Base-by-base conservation (phyloP, 1,140 invertebrate genomes). In the Drosophila kepulauana region DNA sequence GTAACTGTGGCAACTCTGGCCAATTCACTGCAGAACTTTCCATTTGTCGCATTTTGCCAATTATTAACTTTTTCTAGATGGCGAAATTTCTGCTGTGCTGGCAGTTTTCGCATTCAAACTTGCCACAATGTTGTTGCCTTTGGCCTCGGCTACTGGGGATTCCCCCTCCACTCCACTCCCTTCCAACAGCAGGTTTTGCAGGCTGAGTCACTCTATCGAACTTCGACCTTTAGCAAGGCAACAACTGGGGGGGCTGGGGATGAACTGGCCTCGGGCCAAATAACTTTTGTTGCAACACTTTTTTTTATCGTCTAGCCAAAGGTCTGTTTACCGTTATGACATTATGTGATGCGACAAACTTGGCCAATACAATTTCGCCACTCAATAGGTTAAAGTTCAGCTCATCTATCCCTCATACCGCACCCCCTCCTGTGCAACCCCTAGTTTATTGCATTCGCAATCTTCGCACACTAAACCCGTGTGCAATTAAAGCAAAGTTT, bases 161-260 rank as follows among this genome's bases (percentile, higher is more conserved):
- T 11, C 11, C 38, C 2, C 10, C 38, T 10, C 35, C 35, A 6
- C 35, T 7, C 35, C 35, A 38, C 38, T 41, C 30, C 30, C 30
- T 33, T 33, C 35, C 35, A 7, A 0, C 35, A 10, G 33, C 6
- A 38, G n/a, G 16, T n/a, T 10, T 15, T 28, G 5, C 28, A 10
- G 30, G 41, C 48, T 88, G 85, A 89, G 46, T 89, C 85, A 89
- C 71, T 81, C 33, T 57, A 77, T 59, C 71, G 78, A 89, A 79
- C 72, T 79, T 43, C 72, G 78, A 89, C 86, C 85, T 89, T 77
- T 85, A 74, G 56, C 82, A 78, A 33, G 30, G 38, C 69, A 54
- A 41, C 52, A 62, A 69, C 20, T 46, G 30, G n/a, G 10, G 10
- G 15, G 10, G 46, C 0, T 25, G 20, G 15, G 15, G n/a, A 11